phyloP scores from a whole-genome alignment of 2,888 invertebrate species.

The Agrotis ipsilon region DNA sequence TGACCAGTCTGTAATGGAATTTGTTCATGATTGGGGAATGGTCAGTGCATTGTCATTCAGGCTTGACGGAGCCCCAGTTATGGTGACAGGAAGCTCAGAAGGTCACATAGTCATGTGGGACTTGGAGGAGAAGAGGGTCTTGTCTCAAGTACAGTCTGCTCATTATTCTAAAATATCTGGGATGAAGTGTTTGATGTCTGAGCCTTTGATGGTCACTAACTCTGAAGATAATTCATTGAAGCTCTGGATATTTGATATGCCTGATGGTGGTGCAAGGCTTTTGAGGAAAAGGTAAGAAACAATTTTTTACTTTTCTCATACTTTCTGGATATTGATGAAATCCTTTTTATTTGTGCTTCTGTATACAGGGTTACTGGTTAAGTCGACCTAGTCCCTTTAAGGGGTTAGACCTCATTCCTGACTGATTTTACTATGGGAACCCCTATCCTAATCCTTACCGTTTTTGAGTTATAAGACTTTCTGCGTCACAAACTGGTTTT shows the following conservation, averaged over 20 bases:
- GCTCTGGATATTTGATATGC: slow-evolving; percentile 97
- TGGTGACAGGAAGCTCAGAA: slow-evolving; percentile 95
- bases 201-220: slow-evolving; percentile 97
- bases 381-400: too few relatives aligned
- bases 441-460: too few relatives aligned
- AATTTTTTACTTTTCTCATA: too few relatives aligned
- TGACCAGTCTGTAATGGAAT: slow-evolving; percentile 95
- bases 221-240: slow-evolving; percentile 98
- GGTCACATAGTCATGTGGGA: slow-evolving; percentile 99
- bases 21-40: slow-evolving; percentile 97
- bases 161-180: slow-evolving; percentile 95
- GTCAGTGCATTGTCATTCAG: slow-evolving; percentile 96
- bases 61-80: slow-evolving; percentile 95
- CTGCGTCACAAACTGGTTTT: too few relatives aligned
- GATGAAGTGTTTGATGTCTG: slow-evolving; percentile 95
- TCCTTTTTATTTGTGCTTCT: too few relatives aligned
- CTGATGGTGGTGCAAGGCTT: slow-evolving; percentile 97
- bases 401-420: too few relatives aligned
- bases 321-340: too few relatives aligned
- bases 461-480: too few relatives aligned
- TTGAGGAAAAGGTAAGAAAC: slow-evolving; percentile 92
- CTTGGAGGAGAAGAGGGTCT: slow-evolving; percentile 95
- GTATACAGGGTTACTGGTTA: too few relatives aligned
- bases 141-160: slow-evolving; percentile 95
- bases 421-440: too few relatives aligned